phyloP scores from a whole-genome alignment of 2,797 vertebrate genomes.

The Triplophysa bombifrons region DNA sequence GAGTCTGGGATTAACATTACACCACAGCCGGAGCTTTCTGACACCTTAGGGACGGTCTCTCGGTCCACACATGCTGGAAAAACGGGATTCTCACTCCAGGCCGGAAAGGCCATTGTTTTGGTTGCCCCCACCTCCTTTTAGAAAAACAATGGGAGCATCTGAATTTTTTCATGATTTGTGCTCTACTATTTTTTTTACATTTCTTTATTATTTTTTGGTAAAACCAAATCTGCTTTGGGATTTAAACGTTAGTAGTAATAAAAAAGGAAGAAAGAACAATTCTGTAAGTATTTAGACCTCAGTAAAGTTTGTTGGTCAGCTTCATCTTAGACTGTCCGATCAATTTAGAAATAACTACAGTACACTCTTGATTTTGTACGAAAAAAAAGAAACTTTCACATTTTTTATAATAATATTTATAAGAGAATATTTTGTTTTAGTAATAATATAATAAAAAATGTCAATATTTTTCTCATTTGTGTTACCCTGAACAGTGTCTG shows the following conservation, averaged over 20 bases:
- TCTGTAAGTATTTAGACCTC: no score
- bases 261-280: no score
- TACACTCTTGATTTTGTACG: no score
- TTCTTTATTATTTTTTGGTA: no score
- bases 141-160: constrained; percentile 60
- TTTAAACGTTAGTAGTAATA: no score
- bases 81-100: constrained; percentile 30
- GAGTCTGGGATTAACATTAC: constrained; percentile 65
- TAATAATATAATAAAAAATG: constrained; percentile 1
- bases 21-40: constrained; percentile 53
- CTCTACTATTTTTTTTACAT: background rate
- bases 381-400: no score
- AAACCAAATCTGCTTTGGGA: no score
- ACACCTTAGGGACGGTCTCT: constrained; percentile 55
- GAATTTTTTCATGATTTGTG: constrained; percentile 42
- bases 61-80: constrained; percentile 53
- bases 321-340: no score
- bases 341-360: no score
- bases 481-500: background rate
- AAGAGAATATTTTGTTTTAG: background rate
- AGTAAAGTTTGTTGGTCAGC: no score
- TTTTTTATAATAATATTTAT: no score
- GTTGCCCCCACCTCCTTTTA: constrained; percentile 47
- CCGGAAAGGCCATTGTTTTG: constrained; percentile 60
- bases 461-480: background rate